Evolutionary conservation across 2,113 vertebrate species (phyloP).

Genomic region (Rhombomys opimus): DNA sequence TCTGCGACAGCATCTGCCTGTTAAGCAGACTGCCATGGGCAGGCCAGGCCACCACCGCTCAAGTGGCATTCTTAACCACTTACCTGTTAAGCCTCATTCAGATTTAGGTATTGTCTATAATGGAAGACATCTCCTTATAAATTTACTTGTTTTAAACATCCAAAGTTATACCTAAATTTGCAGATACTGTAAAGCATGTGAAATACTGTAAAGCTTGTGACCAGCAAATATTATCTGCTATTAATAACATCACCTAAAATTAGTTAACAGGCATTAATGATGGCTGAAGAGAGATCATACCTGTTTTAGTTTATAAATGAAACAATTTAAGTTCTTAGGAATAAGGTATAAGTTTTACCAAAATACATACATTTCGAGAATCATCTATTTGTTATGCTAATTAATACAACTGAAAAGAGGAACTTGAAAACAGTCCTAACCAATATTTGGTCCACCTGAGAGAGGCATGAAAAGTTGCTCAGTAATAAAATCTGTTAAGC

Average conservation of each 20-base stretch:
- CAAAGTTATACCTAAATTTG: background rate
- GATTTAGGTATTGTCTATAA: background rate
- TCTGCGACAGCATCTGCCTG: background rate
- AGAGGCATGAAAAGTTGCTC: background rate
- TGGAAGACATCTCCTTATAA: background rate
- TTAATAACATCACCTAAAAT: background rate
- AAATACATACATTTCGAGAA: background rate
- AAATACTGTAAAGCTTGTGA: slow-evolving; percentile 35
- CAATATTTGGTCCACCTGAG: background rate
- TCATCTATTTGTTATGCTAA: background rate
- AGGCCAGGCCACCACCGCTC: background rate
- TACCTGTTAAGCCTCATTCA: slow-evolving; percentile 43
- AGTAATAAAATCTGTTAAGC: background rate
- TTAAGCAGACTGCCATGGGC: background rate
- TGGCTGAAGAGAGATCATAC: background rate
- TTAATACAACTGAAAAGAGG: background rate
- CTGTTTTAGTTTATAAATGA: slow-evolving; percentile 35
- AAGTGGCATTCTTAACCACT: background rate
- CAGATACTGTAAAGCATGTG: background rate
- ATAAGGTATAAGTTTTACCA: background rate
- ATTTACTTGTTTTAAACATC: background rate
- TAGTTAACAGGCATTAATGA: background rate
- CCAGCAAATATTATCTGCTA: background rate
- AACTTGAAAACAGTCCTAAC: background rate
- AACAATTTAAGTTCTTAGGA: slow-evolving; percentile 19